These are phyloP conservation scores for Palythoa caribaeorum DNA, from an alignment of 92 coral and sea anemone genomes.

Conservation along the genomic window DNA sequence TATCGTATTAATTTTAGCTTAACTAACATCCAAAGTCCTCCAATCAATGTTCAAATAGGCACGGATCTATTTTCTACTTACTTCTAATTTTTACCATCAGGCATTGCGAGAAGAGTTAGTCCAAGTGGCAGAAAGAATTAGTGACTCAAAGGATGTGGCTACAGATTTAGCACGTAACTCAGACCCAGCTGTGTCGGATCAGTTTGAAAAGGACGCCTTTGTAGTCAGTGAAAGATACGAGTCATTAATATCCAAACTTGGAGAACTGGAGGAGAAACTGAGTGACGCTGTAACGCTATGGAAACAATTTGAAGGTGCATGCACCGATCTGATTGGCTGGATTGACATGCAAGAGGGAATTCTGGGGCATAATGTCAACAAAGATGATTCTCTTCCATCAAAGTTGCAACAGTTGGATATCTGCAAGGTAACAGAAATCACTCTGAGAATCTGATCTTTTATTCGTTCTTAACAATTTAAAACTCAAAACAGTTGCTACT, in stretches of 20 bases:
- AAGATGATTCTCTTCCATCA: slow-evolving; percentile 70
- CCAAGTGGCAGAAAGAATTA: slow-evolving; percentile 76
- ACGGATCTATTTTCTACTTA: not conserved
- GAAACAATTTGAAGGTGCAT: slow-evolving; percentile 88
- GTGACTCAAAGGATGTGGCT: slow-evolving; percentile 82
- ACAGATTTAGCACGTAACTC: slow-evolving; percentile 82
- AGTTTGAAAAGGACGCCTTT: slow-evolving; percentile 73
- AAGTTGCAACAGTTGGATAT: slow-evolving; percentile 86
- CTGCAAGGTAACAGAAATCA: slow-evolving; percentile 71
- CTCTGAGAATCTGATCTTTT: not conserved
- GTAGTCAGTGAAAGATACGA: slow-evolving; percentile 76
- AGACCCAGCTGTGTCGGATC: slow-evolving; percentile 78
- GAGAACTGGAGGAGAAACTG: slow-evolving; percentile 67
- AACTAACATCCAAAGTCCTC: not conserved
- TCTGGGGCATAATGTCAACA: slow-evolving; percentile 66
- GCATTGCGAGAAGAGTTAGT: slow-evolving; percentile 67
- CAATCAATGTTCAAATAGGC: too few species aligned
- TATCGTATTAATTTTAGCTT: not conserved
- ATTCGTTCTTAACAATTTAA: too few species aligned
- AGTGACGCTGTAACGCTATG: slow-evolving; percentile 65
- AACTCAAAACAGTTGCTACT: too few species aligned
- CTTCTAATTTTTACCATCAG: slow-evolving; percentile 28
- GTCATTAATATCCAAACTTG: slow-evolving; percentile 64
- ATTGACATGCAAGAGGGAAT: slow-evolving; percentile 77
- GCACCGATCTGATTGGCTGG: slow-evolving; percentile 86